Conservation (phyloP, 2,113 vertebrate species). For the Tyrannus savana region DNA sequence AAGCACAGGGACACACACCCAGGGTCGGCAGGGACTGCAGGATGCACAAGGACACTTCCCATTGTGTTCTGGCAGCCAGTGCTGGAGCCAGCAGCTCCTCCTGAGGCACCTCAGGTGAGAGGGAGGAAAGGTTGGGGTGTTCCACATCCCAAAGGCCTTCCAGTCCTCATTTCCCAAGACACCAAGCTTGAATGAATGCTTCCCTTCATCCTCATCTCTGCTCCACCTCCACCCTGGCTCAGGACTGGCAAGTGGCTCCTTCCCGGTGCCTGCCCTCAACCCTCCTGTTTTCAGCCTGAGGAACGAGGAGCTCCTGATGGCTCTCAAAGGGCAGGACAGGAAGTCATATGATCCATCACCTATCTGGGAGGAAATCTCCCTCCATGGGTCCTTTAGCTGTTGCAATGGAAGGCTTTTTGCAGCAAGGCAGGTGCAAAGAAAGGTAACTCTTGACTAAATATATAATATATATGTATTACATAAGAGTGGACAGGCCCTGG, state of each 20-base stretch:
- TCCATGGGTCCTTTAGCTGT: not conserved
- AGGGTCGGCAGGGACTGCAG: not conserved
- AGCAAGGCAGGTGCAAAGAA: not conserved
- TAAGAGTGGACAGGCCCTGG: not conserved
- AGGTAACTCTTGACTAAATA: not conserved
- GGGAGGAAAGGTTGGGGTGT: not conserved
- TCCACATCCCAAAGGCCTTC: not conserved
- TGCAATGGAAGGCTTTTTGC: not conserved
- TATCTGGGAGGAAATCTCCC: not conserved
- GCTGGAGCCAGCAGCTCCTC: not conserved
- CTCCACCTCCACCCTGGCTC: not conserved
- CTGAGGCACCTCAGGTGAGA: not conserved
- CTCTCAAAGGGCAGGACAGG: not conserved
- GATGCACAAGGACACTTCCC: not conserved
- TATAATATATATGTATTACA: too few relatives aligned
- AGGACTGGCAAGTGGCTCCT: not conserved
- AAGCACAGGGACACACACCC: not conserved
- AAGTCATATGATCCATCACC: accelerated
- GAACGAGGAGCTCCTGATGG: accelerated
- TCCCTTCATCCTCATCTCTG: not conserved
- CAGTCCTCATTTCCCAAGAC: not conserved
- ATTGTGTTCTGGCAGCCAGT: not conserved
- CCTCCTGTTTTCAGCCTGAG: not conserved
- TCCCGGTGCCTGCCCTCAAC: not conserved
- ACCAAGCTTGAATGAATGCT: not conserved